Evolutionary conservation across 2,113 vertebrate species (phyloP), one percentile per base, ranked within the genome.

Genomic region (Marcusenius ussheri): DNA sequence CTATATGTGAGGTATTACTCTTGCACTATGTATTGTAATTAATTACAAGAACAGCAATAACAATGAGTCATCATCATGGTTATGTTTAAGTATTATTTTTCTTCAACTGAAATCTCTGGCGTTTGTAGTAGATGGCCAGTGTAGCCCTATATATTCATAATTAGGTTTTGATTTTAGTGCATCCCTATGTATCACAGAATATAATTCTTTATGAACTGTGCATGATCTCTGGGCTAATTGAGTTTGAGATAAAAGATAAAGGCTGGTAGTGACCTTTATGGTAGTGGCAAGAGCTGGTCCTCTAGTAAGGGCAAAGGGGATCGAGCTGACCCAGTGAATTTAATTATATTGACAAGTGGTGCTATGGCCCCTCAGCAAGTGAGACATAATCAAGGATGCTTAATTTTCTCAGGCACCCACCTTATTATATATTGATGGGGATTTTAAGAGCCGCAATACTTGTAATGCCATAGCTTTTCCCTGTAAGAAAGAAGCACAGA

Each of bases 151-250:
- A 49, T 49, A 51, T 27, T 39, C n/a, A 27, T 89, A 50, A 51
- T 83, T 27, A 83, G 15, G 46, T 51, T 83, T 21, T 89, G 47
- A 83, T 83, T 35, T 83, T 47, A 24, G 31, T 56, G 50, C 39
- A 84, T 45, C 35, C 49, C 83, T 42, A 50, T 35, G 83, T 53
- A 49, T 31, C 77, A 58, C 74, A 56, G 4, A 56, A 58, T 89
- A 39, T 58, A 88, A 90, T 90, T 92, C 91, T 91, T 89, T 77
- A 93, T 92, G 87, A 91, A 91, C 91, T 89, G 88, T 49, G 50
- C 91, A 91, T 94, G 91, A 94, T 91, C 90, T 91, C 92, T 89
- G 89, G 93, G 93, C 94, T 96, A 95, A 95, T 95, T 93, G 92
- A 92, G 88, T 94, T 91, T 92, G 89, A 88, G 88, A 91, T 90